These are phyloP conservation scores for Tragelaphus imberbis DNA, from an alignment of 2,113 vertebrate genomes.

Conservation along the genomic window DNA sequence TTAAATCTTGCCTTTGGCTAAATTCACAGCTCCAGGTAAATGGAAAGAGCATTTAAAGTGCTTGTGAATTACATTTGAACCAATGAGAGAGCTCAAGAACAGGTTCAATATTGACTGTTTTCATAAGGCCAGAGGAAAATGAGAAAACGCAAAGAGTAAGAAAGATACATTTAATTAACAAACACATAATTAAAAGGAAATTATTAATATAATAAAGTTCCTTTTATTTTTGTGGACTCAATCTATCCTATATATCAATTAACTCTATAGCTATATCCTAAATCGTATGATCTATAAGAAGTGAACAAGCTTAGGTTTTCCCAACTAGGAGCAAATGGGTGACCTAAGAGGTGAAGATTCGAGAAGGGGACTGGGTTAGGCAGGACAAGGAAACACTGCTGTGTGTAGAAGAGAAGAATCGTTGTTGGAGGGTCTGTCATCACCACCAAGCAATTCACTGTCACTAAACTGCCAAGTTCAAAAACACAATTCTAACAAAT, in stretches of 20 bases:
- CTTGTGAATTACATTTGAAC: neutral
- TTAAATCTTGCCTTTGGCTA: neutral
- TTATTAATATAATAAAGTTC: neutral
- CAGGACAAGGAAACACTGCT: neutral
- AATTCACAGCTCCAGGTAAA: conserved; percentile 23
- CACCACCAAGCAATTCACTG: neutral
- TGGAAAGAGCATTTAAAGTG: neutral
- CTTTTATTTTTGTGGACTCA: neutral
- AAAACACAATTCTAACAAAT: neutral
- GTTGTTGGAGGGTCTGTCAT: neutral
- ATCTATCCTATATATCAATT: neutral
- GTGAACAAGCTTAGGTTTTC: neutral
- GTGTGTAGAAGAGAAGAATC: neutral
- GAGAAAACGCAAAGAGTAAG: neutral
- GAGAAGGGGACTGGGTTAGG: neutral
- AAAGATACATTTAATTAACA: neutral
- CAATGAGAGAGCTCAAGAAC: neutral
- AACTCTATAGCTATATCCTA: neutral
- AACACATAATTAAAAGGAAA: neutral
- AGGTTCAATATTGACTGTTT: neutral
- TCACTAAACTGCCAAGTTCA: neutral
- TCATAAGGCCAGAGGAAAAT: neutral
- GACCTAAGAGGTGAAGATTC: neutral
- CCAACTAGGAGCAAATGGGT: neutral
- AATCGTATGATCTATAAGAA: neutral